Base-by-base conservation (phyloP, 2,113 vertebrate species). In the Pithys albifrons region DNA sequence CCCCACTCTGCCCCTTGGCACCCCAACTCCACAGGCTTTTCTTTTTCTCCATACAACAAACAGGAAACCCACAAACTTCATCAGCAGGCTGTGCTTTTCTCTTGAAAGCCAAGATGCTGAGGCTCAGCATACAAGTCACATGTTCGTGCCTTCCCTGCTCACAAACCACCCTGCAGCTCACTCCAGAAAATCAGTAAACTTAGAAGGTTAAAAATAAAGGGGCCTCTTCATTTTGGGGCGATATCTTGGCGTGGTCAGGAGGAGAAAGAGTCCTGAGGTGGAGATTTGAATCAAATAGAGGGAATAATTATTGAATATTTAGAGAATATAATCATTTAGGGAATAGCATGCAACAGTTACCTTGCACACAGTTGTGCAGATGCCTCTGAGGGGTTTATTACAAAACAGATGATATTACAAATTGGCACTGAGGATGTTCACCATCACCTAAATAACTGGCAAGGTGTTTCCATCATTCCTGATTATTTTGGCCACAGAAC, bases 21-120 rank as follows among this genome's bases (percentile, higher is more conserved):
- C 35, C 49, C 91, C 33, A 89, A 31, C 74, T 95, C 57, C 74
- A 9, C 73, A 4, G 0, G 3, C 19, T 10, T 39, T 39, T 41
- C 17, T 66, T 19, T 79, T 54, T 66, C 16, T 43, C 45, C 55
- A 86, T 79, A 15, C 61, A 93, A 86, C 76, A 94, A 97, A 95
- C 85, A 97, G 94, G 79, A 97, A 97, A 96, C 74, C 85, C 87
- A 93, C 92, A 97, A 95, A 88, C 91, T 89, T 91, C 46, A 91
- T 96, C 92, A 97, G 85, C 86, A 93, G 81, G 85, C 88, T 91
- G 57, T 8, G 8, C 67, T 89, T 94, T 96, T 89, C 81, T 95
- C 81, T 92, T 2, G 1, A 71, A 79, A 95, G 67, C 35, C 65
- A 83, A 93, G 93, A 61, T 1, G 43, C 59, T 49, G 57, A 55